phyloP scores from a whole-genome alignment of 2,888 invertebrate genomes.

The Limnephilus lunatus region DNA sequence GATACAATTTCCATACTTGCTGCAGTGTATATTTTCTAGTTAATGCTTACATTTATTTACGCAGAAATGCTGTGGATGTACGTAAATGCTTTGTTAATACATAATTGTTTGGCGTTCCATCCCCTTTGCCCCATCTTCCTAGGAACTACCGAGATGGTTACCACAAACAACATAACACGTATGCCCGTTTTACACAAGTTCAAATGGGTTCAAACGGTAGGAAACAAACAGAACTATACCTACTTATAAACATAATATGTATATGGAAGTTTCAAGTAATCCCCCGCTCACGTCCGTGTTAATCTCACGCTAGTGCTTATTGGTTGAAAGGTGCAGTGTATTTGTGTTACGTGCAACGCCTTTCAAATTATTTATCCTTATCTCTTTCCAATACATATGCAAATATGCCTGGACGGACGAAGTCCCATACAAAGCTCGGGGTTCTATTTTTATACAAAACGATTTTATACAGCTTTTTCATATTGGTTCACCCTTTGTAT shows the following conservation, averaged over 20 bases:
- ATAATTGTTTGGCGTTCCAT: not conserved
- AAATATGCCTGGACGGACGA: not conserved
- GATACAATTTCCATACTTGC: not conserved
- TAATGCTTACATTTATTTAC: not conserved
- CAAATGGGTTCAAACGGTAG: not conserved
- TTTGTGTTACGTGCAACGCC: not conserved
- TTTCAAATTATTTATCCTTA: not conserved
- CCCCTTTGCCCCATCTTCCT: not conserved
- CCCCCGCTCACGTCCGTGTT: not conserved
- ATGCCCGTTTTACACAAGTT: not conserved
- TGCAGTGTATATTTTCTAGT: not conserved
- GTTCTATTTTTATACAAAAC: not conserved
- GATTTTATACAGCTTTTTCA: not conserved
- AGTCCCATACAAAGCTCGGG: not conserved
- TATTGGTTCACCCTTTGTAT: not conserved
- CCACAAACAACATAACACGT: not conserved
- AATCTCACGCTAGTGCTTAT: not conserved
- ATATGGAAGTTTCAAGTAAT: not conserved
- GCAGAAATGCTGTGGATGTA: not conserved
- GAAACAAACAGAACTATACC: not conserved
- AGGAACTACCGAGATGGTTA: not conserved
- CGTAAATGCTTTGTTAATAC: not conserved
- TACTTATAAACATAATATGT: not conserved
- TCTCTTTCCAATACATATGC: not conserved
- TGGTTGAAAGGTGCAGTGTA: not conserved